Evolutionary conservation across 2,797 vertebrate species (phyloP).

Genomic region (Gymnopithys bicolor): DNA sequence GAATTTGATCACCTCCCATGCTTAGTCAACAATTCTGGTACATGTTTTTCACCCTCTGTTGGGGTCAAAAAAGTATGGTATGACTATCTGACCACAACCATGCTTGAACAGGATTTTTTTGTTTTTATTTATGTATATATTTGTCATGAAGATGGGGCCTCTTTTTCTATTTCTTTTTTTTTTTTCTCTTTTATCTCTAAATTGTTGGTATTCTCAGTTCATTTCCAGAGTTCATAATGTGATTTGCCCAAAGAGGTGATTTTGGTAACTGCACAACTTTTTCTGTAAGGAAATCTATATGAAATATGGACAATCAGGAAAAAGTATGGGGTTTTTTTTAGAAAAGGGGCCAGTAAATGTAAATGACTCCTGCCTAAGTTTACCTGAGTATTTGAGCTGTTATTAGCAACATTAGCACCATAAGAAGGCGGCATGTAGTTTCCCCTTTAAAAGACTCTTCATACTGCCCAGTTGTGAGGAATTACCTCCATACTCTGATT

Average conservation of each 20-base stretch:
- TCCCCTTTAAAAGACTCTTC: not conserved
- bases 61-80: not conserved
- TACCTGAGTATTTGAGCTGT: not conserved
- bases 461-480: not conserved
- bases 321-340: not conserved
- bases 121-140: not conserved
- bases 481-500: not conserved
- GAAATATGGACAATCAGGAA: not conserved
- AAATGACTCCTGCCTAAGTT: not conserved
- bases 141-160: not conserved
- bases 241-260: not conserved
- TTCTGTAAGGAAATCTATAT: not conserved
- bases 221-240: not conserved
- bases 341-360: not conserved
- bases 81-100: slow-evolving; percentile 24
- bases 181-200: not conserved
- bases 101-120: slow-evolving; percentile 44
- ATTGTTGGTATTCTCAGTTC: slow-evolving; percentile 3
- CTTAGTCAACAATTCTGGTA: not conserved
- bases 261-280: not conserved
- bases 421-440: not conserved
- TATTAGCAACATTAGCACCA: not conserved
- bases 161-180: not conserved
- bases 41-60: not conserved
- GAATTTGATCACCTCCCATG: not conserved